A percentile compares a stretch with the other conserved stretches of the same genome.
These are phyloP conservation scores for Engystomops pustulosus DNA, from an alignment of 2,113 vertebrate genomes.

Conservation along the genomic window DNA sequence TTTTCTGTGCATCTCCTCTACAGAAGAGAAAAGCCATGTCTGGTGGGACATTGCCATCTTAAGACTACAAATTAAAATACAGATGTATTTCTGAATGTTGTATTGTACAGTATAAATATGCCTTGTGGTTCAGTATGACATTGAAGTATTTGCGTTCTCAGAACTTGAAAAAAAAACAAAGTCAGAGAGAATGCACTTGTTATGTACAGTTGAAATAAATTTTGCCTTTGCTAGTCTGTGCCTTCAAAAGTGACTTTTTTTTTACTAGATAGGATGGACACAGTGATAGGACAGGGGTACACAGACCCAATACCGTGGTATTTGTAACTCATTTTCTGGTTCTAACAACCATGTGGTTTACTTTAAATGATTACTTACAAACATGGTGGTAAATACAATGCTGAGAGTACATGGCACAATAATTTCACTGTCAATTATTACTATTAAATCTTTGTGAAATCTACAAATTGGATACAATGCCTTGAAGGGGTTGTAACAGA, in stretches of 20 bases:
- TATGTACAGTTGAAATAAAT: conserved; percentile 99
- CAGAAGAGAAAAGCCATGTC: conserved; percentile 83
- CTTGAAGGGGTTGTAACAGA: too few relatives aligned
- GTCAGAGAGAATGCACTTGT: conserved; percentile 65
- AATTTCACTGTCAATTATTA: too few relatives aligned
- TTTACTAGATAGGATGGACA: conserved; percentile 39
- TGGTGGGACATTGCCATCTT: conserved; percentile 76
- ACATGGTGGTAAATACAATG: too few relatives aligned
- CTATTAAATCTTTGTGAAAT: too few relatives aligned
- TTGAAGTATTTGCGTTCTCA: conserved; percentile 86
- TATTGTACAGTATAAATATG: conserved; percentile 84
- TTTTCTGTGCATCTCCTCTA: conserved; percentile 84
- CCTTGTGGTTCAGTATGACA: conserved; percentile 82
- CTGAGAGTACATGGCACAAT: too few relatives aligned
- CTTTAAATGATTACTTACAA: too few relatives aligned
- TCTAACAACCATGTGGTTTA: background rate
- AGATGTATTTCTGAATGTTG: conserved; percentile 86
- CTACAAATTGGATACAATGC: too few relatives aligned
- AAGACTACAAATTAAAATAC: conserved; percentile 65
- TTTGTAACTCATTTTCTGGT: background rate
- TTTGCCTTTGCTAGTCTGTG: conserved; percentile 91
- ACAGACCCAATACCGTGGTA: background rate
- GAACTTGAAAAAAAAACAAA: conserved; percentile 70
- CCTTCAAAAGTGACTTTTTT: conserved; percentile 79
- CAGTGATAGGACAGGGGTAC: background rate